Evolutionary conservation across 2,888 invertebrate genomes (phyloP).

Genomic region (Hoplodrina ambigua): DNA sequence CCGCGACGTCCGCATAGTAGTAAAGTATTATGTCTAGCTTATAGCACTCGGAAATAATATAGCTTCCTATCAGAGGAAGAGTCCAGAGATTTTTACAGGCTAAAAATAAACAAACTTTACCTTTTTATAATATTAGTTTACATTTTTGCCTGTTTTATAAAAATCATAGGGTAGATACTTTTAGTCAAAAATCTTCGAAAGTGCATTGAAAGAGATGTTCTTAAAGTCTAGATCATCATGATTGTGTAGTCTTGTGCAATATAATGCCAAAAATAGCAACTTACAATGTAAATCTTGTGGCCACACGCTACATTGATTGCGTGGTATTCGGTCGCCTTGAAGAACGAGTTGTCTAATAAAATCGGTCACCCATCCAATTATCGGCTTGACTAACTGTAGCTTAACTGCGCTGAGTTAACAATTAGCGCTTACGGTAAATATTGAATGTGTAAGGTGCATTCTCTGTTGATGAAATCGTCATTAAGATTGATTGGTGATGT

Average conservation of each 20-base stretch:
- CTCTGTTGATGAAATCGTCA: neutral
- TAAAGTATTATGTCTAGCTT: too few relatives aligned
- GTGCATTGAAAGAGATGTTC: neutral
- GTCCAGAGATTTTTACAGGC: too few relatives aligned
- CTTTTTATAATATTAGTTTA: too few relatives aligned
- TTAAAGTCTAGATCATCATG: neutral
- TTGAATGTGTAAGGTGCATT: constrained; percentile 15
- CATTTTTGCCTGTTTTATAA: too few relatives aligned
- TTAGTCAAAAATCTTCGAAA: neutral
- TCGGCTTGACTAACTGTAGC: constrained; percentile 31
- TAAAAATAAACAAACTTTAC: too few relatives aligned
- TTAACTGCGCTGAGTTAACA: constrained; percentile 35
- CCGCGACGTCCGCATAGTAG: too few relatives aligned
- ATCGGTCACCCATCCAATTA: constrained; percentile 51
- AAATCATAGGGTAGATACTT: too few relatives aligned
- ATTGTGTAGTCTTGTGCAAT: neutral
- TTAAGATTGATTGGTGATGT: constrained; percentile 5
- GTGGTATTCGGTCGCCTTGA: constrained; percentile 21
- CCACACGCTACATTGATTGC: constrained; percentile 14
- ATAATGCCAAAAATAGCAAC: neutral
- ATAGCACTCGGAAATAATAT: too few relatives aligned
- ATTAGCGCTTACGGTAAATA: constrained; percentile 42
- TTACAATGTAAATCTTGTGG: constrained; percentile 8
- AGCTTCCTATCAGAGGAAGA: too few relatives aligned
- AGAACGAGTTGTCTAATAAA: constrained; percentile 43